Evolutionary conservation across 2,888 invertebrate genomes (phyloP).

Genomic region (Thereva unica): DNA sequence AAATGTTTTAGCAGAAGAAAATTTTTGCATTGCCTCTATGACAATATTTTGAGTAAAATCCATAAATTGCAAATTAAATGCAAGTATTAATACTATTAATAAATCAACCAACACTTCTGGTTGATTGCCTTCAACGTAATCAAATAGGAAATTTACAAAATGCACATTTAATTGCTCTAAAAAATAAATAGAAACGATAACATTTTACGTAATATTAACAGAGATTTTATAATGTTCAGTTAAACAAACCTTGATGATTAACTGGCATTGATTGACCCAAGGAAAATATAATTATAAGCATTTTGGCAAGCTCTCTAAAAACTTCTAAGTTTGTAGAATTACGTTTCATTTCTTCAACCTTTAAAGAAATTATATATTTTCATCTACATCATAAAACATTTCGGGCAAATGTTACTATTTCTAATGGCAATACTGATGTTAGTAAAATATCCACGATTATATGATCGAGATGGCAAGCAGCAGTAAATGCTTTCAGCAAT

Average conservation of each 20-base stretch:
- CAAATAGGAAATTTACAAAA: slow-evolving; percentile 79
- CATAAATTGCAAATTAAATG: slow-evolving; percentile 87
- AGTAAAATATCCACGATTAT: slow-evolving; percentile 81
- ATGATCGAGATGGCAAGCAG: slow-evolving; percentile 83
- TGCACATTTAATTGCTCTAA: slow-evolving; percentile 82
- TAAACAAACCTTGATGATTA: slow-evolving; percentile 75
- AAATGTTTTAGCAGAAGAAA: slow-evolving; percentile 79
- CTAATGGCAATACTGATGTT: slow-evolving; percentile 86
- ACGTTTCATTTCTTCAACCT: slow-evolving; percentile 74
- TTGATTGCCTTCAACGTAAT: slow-evolving; percentile 81
- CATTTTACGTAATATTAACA: background rate
- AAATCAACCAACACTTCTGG: slow-evolving; percentile 85
- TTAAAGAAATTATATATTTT: slow-evolving; percentile 42
- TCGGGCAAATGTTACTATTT: slow-evolving; percentile 73
- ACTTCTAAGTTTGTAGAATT: slow-evolving; percentile 78
- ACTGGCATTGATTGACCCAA: slow-evolving; percentile 89
- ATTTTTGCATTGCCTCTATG: slow-evolving; percentile 69
- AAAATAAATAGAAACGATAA: slow-evolving; percentile 46
- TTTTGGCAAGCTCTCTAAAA: slow-evolving; percentile 78
- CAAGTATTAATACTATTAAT: slow-evolving; percentile 80
- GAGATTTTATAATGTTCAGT: background rate
- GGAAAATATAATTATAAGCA: slow-evolving; percentile 86
- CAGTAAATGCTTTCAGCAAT: slow-evolving; percentile 82
- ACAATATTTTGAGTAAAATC: slow-evolving; percentile 70
- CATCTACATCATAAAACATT: background rate